Conservation (phyloP, 2,797 vertebrate species). For the Acipenser ruthenus region DNA sequence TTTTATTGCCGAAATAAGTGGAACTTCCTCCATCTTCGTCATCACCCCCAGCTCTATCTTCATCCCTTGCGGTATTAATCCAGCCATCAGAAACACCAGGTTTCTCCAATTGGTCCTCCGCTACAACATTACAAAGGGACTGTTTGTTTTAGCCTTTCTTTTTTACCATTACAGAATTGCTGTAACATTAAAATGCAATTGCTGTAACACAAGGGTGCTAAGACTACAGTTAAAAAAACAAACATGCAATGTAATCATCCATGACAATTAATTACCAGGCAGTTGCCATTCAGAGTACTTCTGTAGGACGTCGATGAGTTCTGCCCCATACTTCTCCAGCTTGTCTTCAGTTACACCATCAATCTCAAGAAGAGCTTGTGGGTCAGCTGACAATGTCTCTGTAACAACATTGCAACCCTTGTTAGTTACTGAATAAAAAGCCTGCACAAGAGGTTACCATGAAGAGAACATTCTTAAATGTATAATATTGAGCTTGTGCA, state of each 20-base stretch:
- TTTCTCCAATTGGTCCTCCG: slow-evolving; percentile 38
- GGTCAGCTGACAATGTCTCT: slow-evolving; percentile 84
- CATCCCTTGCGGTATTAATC: slow-evolving; percentile 36
- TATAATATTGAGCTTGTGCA: too few species aligned
- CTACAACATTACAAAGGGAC: slow-evolving; percentile 31
- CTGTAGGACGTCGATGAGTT: slow-evolving; percentile 77
- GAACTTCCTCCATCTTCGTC: slow-evolving; percentile 44
- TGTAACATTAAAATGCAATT: neutral
- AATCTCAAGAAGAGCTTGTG: slow-evolving; percentile 79
- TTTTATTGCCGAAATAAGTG: slow-evolving; percentile 61
- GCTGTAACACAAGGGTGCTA: neutral
- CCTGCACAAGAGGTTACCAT: too few species aligned
- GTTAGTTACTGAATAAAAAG: too few species aligned
- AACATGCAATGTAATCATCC: too few species aligned
- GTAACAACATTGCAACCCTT: slow-evolving; percentile 15
- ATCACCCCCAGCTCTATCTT: slow-evolving; percentile 22
- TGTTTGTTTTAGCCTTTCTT: neutral
- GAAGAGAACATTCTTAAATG: too few species aligned
- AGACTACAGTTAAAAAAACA: neutral
- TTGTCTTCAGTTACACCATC: slow-evolving; percentile 97
- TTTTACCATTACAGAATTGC: slow-evolving; percentile 2
- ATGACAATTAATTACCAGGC: slow-evolving; percentile 54
- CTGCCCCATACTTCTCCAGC: slow-evolving; percentile 90
- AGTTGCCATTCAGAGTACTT: slow-evolving; percentile 74
- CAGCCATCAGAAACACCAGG: slow-evolving; percentile 22